These are phyloP conservation scores for Peromyscus leucopus DNA, from an alignment of 2,113 vertebrate species.

Conservation along the genomic window DNA sequence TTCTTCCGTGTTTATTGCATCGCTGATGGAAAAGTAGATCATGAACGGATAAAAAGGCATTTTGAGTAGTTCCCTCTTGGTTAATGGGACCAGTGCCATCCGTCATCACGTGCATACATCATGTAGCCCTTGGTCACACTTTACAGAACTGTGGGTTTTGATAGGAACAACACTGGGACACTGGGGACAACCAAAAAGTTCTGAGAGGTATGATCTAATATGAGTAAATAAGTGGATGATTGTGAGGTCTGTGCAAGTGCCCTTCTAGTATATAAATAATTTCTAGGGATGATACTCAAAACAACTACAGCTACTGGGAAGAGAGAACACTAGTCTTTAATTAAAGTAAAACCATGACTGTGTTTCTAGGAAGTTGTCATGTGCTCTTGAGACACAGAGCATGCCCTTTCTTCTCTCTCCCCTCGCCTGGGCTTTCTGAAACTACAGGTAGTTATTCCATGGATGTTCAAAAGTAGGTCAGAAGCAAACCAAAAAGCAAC, in stretches of 20 bases:
- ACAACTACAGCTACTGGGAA: not conserved
- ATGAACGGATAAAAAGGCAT: not conserved
- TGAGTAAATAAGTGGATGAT: conserved; percentile 21
- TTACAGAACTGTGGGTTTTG: not conserved
- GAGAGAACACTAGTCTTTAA: not conserved
- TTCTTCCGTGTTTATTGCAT: not conserved
- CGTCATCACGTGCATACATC: accelerated
- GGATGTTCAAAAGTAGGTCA: conserved; percentile 67
- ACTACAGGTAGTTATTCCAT: conserved; percentile 57
- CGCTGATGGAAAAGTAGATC: not conserved
- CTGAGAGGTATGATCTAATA: conserved; percentile 29
- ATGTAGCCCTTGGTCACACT: not conserved
- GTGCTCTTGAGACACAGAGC: not conserved
- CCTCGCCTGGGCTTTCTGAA: conserved; percentile 27
- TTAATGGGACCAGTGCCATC: not conserved
- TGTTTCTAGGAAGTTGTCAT: not conserved
- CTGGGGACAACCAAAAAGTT: not conserved
- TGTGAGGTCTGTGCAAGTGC: not conserved
- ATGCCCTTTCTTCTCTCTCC: not conserved
- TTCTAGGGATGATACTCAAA: not conserved
- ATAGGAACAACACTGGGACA: not conserved
- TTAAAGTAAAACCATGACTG: not conserved
- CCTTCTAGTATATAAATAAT: conserved; percentile 30
- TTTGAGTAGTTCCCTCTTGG: not conserved
- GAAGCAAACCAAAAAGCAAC: conserved; percentile 21